A percentile compares a stretch with the other conserved stretches of the same genome.
phyloP scores from a whole-genome alignment of 2,113 vertebrate species.

The Aix galericulata region DNA sequence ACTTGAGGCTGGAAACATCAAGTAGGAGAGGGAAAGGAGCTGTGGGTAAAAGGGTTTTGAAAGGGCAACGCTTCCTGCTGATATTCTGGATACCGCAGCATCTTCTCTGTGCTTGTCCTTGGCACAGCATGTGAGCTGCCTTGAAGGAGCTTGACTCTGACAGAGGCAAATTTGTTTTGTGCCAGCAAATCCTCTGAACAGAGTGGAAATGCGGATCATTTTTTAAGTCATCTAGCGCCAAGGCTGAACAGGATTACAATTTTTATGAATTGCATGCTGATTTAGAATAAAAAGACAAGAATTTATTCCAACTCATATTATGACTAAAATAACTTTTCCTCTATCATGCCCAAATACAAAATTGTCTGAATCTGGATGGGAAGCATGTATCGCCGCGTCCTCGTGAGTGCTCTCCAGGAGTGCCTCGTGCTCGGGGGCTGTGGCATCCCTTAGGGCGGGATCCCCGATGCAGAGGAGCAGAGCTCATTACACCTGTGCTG shows the following conservation, averaged over 20 bases:
- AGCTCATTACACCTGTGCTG: no score
- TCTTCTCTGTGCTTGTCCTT: background rate
- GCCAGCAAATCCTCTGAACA: background rate
- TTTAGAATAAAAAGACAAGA: background rate
- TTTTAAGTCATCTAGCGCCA: background rate
- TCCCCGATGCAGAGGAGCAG: no score
- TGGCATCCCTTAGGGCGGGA: no score
- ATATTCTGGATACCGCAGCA: background rate
- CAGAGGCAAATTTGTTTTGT: background rate
- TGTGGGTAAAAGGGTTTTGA: background rate
- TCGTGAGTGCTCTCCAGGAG: no score
- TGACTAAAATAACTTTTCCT: background rate
- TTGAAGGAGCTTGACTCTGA: background rate
- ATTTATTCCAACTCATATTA: background rate
- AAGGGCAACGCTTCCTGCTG: background rate
- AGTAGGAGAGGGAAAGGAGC: background rate
- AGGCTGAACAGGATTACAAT: background rate
- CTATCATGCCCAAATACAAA: fast-evolving
- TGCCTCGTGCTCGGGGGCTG: no score
- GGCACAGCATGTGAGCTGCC: background rate
- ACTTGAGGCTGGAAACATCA: background rate
- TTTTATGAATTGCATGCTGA: background rate
- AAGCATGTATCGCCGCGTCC: fast-evolving
- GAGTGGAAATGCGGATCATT: background rate
- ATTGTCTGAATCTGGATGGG: no score